These are phyloP conservation scores for Heliconius ethilla DNA, from an alignment of 2,888 invertebrate species.

Conservation along the genomic window DNA sequence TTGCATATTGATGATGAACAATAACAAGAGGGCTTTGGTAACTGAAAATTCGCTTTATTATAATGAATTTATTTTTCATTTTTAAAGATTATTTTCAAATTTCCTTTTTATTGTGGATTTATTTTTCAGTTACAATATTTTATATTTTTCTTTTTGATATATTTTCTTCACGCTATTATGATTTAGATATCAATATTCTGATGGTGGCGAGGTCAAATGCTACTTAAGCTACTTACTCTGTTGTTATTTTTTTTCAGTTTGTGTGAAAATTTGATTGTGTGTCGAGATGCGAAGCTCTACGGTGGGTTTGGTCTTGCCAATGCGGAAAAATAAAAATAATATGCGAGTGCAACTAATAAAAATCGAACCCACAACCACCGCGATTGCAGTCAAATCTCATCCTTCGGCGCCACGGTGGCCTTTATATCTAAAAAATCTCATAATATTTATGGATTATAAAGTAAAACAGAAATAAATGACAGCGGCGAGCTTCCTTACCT, in stretches of 20 bases:
- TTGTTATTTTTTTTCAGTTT: no score
- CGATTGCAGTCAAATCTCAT: background rate
- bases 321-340: no score
- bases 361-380: background rate
- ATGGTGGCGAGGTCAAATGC: no score
- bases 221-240: no score
- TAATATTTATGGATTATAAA: background rate
- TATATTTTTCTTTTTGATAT: no score
- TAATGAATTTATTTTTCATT: background rate
- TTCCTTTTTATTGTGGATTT: background rate
- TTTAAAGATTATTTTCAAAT: background rate
- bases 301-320: no score
- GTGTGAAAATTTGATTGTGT: no score
- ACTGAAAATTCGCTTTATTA: background rate
- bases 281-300: no score
- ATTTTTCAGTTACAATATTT: background rate
- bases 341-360: background rate
- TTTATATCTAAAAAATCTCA: background rate
- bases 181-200: no score
- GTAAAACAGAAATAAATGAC: background rate
- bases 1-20: background rate
- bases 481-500: background rate
- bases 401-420: background rate
- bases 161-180: no score
- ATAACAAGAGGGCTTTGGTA: background rate